Evolutionary conservation across 37 sponge, comb jelly and placozoan genomes (phyloP).

Genomic region (Aplysina aerophoba): DNA sequence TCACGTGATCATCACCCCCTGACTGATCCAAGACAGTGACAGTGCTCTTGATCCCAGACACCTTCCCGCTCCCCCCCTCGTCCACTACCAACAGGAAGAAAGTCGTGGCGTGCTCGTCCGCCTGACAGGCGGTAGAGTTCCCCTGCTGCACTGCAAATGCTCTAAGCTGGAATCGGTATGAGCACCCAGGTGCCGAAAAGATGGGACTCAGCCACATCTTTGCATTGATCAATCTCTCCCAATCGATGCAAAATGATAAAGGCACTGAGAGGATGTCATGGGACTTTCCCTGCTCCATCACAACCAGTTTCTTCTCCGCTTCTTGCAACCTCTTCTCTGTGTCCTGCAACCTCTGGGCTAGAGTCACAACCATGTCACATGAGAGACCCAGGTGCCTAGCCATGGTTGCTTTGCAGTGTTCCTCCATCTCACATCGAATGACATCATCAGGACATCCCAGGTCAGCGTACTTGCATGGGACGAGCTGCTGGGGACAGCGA

Average conservation of each 20-base stretch:
- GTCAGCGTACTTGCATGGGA: neutral
- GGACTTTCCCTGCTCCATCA: neutral
- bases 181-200: neutral
- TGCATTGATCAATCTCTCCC: neutral
- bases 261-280: neutral
- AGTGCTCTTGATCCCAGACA: neutral
- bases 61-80: too few relatives aligned
- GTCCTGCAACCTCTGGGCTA: neutral
- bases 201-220: constrained; percentile 2
- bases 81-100: neutral
- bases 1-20: too few relatives aligned
- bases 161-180: neutral
- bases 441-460: constrained; percentile 15
- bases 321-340: neutral
- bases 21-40: neutral
- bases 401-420: neutral
- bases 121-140: too few relatives aligned
- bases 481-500: neutral
- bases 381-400: neutral
- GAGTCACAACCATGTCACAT: neutral
- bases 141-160: neutral
- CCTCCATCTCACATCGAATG: constrained; percentile 10
- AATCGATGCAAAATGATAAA: neutral
- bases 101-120: neutral
- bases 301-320: neutral